Evolutionary conservation across 2,888 invertebrate genomes (phyloP), one percentile per base, ranked within the genome.

Genomic region (Masnerella sp.): DNA sequence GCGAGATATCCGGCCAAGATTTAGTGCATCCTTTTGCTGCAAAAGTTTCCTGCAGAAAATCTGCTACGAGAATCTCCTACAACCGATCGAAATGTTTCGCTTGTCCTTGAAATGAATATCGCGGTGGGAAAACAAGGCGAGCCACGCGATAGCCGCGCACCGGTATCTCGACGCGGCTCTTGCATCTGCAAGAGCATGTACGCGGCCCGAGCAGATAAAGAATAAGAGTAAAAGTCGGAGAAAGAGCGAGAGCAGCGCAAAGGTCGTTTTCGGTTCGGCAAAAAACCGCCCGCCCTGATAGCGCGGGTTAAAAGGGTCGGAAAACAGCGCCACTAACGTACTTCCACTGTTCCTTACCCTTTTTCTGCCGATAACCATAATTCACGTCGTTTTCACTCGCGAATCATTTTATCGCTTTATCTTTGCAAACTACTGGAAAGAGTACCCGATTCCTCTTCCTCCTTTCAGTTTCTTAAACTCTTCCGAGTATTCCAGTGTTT

Each of bases 31-130:
- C 82, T 81, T 80, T 79, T 80, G 80, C 81, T 80, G 25, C 25
- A 25, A 25, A 25, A 32, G 80, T 77, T 80, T 77, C 77, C 78
- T 77, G 78, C 79, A 80, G 79, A 83, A 83, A 85, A 86, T 86
- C 85, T 83, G 82, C 79, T 80, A 79, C 78, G 78, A 82, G 84
- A 84, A 85, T 86, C 85, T 85, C 82, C 81, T 83, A 83, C 83
- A 83, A 83, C 84, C 84, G 83, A 85, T 85, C 84, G 83, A 85
- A 85, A 85, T 84, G 84, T 83, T 84, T 84, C 81, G 81, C 78
- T 78, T 82, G 85, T 84, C 85, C 85, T 85, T 85, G 85, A 83
- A 84, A 84, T 82, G 82, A 83, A 84, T 83, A 84, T 84, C 83
- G 79, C 77, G 82, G 71, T 80, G 80, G 82, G 79, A 82, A 82